Percentiles rank a stretch among this genome's conserved stretches.
Conservation (phyloP, 2,888 invertebrate species). For the Liposcelis brunnea region DNA sequence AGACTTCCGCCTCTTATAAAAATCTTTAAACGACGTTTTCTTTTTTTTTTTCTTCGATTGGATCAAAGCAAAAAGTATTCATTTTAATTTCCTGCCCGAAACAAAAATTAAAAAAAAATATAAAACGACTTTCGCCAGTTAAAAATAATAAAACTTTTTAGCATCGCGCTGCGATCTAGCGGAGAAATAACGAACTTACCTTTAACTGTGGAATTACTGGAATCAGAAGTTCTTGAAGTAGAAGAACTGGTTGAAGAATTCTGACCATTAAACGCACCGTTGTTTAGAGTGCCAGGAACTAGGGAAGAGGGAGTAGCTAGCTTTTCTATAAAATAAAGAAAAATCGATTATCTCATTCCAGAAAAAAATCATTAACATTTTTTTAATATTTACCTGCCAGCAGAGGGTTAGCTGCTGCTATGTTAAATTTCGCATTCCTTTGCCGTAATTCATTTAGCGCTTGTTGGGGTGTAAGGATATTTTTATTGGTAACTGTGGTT, state of each 20-base stretch:
- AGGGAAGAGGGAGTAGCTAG: slow-evolving; percentile 29
- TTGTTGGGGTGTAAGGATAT: slow-evolving; percentile 14
- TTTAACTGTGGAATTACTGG: no score
- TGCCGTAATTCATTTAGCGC: slow-evolving; percentile 11
- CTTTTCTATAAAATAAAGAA: slow-evolving; percentile 25
- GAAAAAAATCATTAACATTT: not conserved
- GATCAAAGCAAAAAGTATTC: no score
- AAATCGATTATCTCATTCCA: slow-evolving; percentile 1
- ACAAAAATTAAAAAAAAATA: no score
- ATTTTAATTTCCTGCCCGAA: no score
- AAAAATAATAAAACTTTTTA: no score
- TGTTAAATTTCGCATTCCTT: slow-evolving; percentile 37
- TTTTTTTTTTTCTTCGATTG: no score
- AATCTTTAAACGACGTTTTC: no score
- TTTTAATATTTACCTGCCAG: slow-evolving; percentile 51
- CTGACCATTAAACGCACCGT: slow-evolving; percentile 14
- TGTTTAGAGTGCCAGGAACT: slow-evolving; percentile 24
- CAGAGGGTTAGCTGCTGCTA: slow-evolving; percentile 72
- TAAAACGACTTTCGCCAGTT: no score
- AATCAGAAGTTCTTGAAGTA: no score
- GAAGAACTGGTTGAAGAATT: slow-evolving; percentile 14
- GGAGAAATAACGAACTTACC: slow-evolving; percentile 18
- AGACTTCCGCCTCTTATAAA: no score
- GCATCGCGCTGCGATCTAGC: slow-evolving; percentile 13
- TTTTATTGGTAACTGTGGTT: not conserved